Evolutionary conservation across 2,888 invertebrate genomes (phyloP), one percentile per base, ranked within the genome.

Genomic region (Coelinius sp.): DNA sequence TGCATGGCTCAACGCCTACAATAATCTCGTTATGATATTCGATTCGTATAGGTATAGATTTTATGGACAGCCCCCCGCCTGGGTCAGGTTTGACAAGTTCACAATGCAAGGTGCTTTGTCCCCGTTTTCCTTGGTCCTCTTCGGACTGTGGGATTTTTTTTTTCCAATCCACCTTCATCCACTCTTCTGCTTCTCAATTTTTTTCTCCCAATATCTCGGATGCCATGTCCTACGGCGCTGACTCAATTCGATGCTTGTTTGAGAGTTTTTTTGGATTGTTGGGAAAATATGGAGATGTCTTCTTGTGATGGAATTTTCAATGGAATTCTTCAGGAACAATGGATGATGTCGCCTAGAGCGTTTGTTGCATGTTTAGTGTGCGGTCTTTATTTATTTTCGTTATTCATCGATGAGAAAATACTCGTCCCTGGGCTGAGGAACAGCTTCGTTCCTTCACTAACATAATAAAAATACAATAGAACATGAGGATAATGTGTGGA

Each of bases 61-160:
- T n/a, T n/a, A n/a, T 63, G 75, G 73, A 74, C 63, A 71, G 74
- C 73, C 77, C 77, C 77, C 68, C 52, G 69, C 38, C 14, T 46
- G 38, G 63, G 41, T 38, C 41, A 67, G 79, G 77, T 83, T 84
- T 82, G 83, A 85, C 83, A 81, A 78, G 73, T 65, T 67, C 69
- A 85, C 84, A 85, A 85, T 83, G 84, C 84, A 85, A 85, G 84
- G 85, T 86, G 85, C 82, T 83, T 84, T 82, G 82, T 85, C 79
- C 35, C 20, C 8, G 12, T 35, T 49, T 59, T 64, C 10, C 14
- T 6, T 64, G 64, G 17, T 65, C 56, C 31, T 35, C 17, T 38
- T 49, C 44, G 24, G 35, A 76, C 80, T 78, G 77, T 78, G 78
- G 76, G 81, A 81, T 80, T 82, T 79, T 78, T 80, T 82, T 79